Conservation (phyloP, 2,113 vertebrate species). For the Empidonax traillii region DNA sequence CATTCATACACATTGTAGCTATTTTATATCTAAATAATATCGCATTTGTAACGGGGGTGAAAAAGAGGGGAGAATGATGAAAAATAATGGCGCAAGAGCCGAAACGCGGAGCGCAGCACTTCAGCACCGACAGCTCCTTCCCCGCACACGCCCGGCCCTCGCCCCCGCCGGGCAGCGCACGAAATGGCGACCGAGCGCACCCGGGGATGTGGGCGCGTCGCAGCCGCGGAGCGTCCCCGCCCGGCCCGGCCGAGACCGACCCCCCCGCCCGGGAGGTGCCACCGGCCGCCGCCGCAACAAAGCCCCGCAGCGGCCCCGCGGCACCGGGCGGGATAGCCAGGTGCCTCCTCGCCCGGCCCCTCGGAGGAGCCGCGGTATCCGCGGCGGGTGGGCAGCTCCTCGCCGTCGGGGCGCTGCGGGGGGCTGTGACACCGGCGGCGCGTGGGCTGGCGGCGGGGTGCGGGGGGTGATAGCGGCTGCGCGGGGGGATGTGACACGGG, state of each 20-base stretch:
- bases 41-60: neutral
- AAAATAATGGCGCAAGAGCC: neutral
- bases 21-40: neutral
- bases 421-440: neutral
- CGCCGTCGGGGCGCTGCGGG: neutral
- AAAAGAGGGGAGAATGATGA: no score
- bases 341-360: neutral
- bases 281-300: neutral
- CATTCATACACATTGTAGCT: neutral
- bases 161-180: constrained; percentile 18
- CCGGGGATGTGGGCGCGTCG: neutral
- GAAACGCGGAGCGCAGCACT: neutral
- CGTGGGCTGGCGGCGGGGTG: neutral
- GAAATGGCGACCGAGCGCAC: constrained; percentile 28
- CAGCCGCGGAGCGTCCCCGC: neutral
- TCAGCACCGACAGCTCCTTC: constrained; percentile 55
- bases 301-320: neutral
- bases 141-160: neutral
- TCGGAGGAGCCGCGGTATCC: neutral
- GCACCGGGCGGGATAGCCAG: neutral
- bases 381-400: neutral
- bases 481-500: neutral
- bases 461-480: neutral
- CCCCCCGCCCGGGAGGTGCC: neutral
- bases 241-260: neutral